A percentile compares a stretch with the other conserved stretches of the same genome.
Conservation (phyloP, 2,888 invertebrate genomes). For the Nymphalis polychloros region DNA sequence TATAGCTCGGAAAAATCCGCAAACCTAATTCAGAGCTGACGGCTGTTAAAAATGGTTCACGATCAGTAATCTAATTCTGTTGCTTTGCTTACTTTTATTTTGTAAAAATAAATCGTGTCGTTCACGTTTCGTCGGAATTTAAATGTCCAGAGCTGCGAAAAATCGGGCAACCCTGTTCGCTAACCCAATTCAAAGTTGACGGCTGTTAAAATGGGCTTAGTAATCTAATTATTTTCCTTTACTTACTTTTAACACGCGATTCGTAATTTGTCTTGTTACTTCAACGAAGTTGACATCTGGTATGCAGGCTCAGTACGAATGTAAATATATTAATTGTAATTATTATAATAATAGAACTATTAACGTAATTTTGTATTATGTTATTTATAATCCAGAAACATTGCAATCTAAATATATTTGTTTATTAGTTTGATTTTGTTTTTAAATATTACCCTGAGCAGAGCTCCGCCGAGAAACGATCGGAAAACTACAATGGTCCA, state of each 20-base stretch:
- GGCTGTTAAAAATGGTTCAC: conserved; percentile 37
- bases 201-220: conserved; percentile 39
- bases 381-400: too few species aligned
- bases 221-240: conserved; percentile 39
- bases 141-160: conserved; percentile 33
- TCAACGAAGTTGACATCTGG: conserved; percentile 4
- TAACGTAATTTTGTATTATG: too few species aligned
- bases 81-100: conserved; percentile 32
- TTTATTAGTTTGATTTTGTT: too few species aligned
- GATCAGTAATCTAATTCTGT: conserved; percentile 37
- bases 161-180: conserved; percentile 32
- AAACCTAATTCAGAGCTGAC: conserved; percentile 42
- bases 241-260: conserved; percentile 34
- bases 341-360: too few species aligned
- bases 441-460: too few species aligned
- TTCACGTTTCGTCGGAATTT: conserved; percentile 18
- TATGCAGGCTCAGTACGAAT: background rate
- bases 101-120: conserved; percentile 17
- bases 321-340: background rate
- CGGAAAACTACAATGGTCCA: too few species aligned
- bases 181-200: conserved; percentile 43
- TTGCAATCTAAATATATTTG: too few species aligned
- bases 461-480: too few species aligned
- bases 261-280: conserved; percentile 28
- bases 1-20: conserved; percentile 34